These are phyloP conservation scores for Nemapogon koenigi DNA, from an alignment of 2,888 invertebrate genomes.

Conservation along the genomic window DNA sequence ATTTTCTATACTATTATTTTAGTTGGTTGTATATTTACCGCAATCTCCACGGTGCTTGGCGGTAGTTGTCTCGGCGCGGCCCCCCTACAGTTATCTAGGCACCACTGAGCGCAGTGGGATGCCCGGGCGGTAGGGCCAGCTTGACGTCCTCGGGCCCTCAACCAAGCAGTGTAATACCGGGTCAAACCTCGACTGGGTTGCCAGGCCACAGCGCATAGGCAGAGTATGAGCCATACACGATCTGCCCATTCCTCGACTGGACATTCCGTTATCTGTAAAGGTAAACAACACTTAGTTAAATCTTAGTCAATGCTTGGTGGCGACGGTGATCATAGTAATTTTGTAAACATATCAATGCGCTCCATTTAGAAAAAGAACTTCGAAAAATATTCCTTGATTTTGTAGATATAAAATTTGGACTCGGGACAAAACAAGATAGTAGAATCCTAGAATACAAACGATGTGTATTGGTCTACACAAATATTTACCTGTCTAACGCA, in stretches of 20 bases:
- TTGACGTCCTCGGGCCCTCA: conserved; percentile 34
- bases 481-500: conserved; percentile 76
- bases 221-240: conserved; percentile 87
- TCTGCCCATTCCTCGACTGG: conserved; percentile 85
- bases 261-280: conserved; percentile 75
- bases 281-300: background rate
- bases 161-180: conserved; percentile 74
- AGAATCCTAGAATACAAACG: no score
- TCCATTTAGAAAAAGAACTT: no score
- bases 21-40: conserved; percentile 72
- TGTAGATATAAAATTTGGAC: no score
- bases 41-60: conserved; percentile 92
- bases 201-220: conserved; percentile 90
- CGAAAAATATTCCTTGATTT: no score
- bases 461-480: no score
- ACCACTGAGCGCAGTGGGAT: conserved; percentile 92
- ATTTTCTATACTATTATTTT: no score
- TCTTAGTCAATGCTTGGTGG: no score
- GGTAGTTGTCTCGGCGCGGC: conserved; percentile 84
- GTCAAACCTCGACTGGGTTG: conserved; percentile 85
- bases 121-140: conserved; percentile 30
- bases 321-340: no score
- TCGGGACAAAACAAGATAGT: no score
- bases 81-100: conserved; percentile 89
- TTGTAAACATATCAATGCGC: no score